These are phyloP conservation scores for Sebastes elongatus DNA, from an alignment of 2,797 vertebrate genomes.

Conservation along the genomic window DNA sequence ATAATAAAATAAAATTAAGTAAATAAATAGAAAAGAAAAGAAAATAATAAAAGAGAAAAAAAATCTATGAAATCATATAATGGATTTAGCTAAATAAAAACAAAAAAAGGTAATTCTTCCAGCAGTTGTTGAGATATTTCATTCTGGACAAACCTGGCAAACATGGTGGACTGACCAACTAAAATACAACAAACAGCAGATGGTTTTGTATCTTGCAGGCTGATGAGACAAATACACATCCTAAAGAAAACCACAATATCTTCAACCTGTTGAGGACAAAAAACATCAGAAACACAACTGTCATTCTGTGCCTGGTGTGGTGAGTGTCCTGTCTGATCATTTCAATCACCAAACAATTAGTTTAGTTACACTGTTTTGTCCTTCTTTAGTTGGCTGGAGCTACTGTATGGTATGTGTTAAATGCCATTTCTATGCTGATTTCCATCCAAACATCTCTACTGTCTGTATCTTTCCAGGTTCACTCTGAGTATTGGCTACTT, in stretches of 20 bases:
- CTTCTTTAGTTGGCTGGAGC: neutral
- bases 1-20: too few relatives aligned
- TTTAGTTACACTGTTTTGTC: too few relatives aligned
- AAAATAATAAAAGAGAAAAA: too few relatives aligned
- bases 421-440: neutral
- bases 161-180: neutral
- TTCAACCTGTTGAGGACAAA: conserved; percentile 82
- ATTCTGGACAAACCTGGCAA: neutral
- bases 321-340: conserved; percentile 65
- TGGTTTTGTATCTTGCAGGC: conserved; percentile 38
- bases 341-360: neutral
- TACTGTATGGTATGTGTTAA: neutral
- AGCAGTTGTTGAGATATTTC: neutral
- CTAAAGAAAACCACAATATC: conserved; percentile 68
- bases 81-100: too few relatives aligned
- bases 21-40: too few relatives aligned
- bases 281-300: conserved; percentile 82
- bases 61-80: too few relatives aligned
- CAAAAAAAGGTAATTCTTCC: too few relatives aligned
- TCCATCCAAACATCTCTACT: neutral
- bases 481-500: conserved; percentile 84
- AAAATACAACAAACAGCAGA: neutral
- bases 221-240: neutral
- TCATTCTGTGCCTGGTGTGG: conserved; percentile 86
- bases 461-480: conserved; percentile 77